Percentiles rank a stretch among this genome's conserved stretches.
These are phyloP conservation scores for Lates calcarifer DNA, from an alignment of 2,113 vertebrate genomes.

Conservation along the genomic window DNA sequence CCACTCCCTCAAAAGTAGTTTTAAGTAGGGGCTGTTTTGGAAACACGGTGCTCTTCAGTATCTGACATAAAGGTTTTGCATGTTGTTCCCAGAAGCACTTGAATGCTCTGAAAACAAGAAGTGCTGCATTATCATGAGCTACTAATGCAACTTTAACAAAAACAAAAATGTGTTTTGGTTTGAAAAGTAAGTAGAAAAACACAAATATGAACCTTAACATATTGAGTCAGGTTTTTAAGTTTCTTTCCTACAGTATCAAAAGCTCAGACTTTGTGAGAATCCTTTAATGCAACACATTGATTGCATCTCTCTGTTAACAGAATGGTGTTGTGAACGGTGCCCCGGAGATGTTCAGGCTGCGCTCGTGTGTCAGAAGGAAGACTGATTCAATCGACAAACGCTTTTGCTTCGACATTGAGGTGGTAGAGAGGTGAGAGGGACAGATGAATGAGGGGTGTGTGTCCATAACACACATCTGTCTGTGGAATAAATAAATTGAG, in stretches of 20 bases:
- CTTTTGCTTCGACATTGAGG: conserved; percentile 98
- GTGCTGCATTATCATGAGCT: neutral
- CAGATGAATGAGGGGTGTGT: neutral
- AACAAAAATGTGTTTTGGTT: neutral
- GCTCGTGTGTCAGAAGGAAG: conserved; percentile 95
- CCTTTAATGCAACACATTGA: neutral
- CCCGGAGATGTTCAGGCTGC: conserved; percentile 92
- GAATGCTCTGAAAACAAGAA: neutral
- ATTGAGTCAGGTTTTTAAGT: neutral
- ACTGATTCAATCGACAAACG: conserved; percentile 98
- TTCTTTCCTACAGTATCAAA: neutral
- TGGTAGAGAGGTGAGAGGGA: conserved; percentile 90
- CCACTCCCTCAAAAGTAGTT: neutral
- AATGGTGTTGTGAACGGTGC: conserved; percentile 87
- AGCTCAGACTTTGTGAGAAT: neutral
- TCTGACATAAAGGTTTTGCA: neutral
- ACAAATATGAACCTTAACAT: neutral
- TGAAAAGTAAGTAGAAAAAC: neutral
- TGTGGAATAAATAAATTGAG: neutral
- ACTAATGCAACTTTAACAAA: neutral
- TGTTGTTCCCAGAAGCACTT: neutral
- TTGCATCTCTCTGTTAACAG: conserved; percentile 70
- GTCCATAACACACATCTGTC: too few species aligned
- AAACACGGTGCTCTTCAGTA: too few species aligned
- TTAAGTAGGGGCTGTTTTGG: too few species aligned